Conservation (phyloP, 37 sponge, comb jelly and placozoan genomes). For the Theonella swinhoei region DNA sequence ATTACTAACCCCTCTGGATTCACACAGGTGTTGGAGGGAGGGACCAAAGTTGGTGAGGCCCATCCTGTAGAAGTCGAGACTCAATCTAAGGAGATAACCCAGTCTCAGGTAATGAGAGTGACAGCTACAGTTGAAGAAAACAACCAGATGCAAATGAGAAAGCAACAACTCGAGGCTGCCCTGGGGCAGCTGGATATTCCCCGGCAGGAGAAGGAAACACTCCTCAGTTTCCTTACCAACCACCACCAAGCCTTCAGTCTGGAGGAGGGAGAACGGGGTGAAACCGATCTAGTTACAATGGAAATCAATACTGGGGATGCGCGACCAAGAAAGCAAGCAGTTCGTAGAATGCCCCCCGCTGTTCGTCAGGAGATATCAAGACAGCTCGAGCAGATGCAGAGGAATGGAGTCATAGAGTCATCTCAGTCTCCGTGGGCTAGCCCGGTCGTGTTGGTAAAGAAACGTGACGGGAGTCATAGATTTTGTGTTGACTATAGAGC, state of each 20-base stretch:
- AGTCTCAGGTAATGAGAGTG: not conserved
- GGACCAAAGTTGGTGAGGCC: not conserved
- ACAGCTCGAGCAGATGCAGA: slow-evolving; percentile 46
- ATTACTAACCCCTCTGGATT: not conserved
- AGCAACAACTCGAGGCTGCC: not conserved
- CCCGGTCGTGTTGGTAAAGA: not conserved
- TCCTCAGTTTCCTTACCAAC: not conserved
- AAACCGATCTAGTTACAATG: slow-evolving; percentile 34
- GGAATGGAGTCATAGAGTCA: slow-evolving; percentile 42
- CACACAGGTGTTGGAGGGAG: not conserved
- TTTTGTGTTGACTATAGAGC: slow-evolving; percentile 36
- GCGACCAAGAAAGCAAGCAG: slow-evolving; percentile 15
- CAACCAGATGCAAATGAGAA: not conserved
- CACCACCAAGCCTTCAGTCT: slow-evolving; percentile 14
- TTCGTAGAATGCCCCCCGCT: slow-evolving; percentile 35
- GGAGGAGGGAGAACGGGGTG: slow-evolving; percentile 10
- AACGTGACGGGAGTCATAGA: slow-evolving; percentile 15
- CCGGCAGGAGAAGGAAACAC: not conserved
- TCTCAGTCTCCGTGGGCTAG: slow-evolving; percentile 3
- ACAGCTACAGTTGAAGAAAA: not conserved
- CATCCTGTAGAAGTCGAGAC: not conserved
- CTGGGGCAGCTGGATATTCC: not conserved
- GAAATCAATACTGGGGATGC: slow-evolving; percentile 44
- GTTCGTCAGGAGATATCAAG: slow-evolving; percentile 25
- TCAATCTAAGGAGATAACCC: not conserved